These are phyloP conservation scores for Notothenia coriiceps DNA, from an alignment of 2,113 vertebrate genomes.

Conservation along the genomic window DNA sequence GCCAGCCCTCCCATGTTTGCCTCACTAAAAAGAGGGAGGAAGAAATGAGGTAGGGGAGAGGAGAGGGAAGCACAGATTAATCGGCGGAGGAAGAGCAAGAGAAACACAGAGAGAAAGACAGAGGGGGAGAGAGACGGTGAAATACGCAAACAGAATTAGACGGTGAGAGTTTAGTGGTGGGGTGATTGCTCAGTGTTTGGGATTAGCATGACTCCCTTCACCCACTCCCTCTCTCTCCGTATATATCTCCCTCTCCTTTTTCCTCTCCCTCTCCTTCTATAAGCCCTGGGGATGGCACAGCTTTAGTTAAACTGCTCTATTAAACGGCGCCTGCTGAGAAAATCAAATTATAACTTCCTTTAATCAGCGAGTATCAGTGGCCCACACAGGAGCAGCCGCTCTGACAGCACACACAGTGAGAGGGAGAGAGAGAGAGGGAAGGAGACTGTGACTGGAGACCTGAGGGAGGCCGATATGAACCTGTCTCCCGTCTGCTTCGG, in stretches of 20 bases:
- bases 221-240: slow-evolving; percentile 20
- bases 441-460: slow-evolving; percentile 80
- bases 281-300: slow-evolving; percentile 84
- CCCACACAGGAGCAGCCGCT: slow-evolving; percentile 83
- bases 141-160: slow-evolving; percentile 79
- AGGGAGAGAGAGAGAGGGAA: slow-evolving; percentile 45
- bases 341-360: slow-evolving; percentile 87
- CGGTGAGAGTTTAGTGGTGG: slow-evolving; percentile 72
- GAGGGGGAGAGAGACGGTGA: slow-evolving; percentile 59
- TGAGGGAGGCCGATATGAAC: slow-evolving; percentile 84
- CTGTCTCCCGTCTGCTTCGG: slow-evolving; percentile 83
- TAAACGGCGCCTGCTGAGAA: slow-evolving; percentile 85
- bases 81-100: slow-evolving; percentile 64
- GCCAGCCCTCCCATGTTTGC: slow-evolving; percentile 74
- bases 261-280: slow-evolving; percentile 71
- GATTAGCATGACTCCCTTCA: slow-evolving; percentile 74
- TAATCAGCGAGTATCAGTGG: slow-evolving; percentile 86
- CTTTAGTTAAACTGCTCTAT: slow-evolving; percentile 86
- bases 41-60: slow-evolving; percentile 46
- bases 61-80: slow-evolving; percentile 74
- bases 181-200: slow-evolving; percentile 82
- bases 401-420: slow-evolving; percentile 67
- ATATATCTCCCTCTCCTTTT: slow-evolving; percentile 53
- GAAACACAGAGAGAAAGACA: slow-evolving; percentile 60
- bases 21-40: slow-evolving; percentile 64